These are phyloP conservation scores for Pediacus dermestoides DNA, from an alignment of 2,888 invertebrate genomes.

Conservation along the genomic window DNA sequence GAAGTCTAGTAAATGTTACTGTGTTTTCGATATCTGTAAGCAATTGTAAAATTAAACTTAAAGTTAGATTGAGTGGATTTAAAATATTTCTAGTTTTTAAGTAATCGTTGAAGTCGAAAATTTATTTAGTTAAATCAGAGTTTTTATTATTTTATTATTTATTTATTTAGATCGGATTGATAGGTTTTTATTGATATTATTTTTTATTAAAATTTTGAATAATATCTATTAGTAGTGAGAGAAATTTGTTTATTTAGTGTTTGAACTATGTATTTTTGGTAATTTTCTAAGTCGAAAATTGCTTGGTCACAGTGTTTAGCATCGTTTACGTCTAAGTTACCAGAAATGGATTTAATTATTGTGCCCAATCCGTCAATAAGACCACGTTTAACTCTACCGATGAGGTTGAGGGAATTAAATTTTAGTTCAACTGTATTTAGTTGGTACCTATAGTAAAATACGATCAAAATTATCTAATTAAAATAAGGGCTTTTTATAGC, in stretches of 20 bases:
- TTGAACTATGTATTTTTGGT: background rate
- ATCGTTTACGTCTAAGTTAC: slow-evolving; percentile 15
- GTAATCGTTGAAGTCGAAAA: slow-evolving; percentile 2
- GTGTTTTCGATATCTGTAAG: background rate
- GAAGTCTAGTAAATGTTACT: background rate
- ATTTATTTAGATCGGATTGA: background rate
- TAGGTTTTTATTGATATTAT: background rate
- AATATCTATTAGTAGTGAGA: too few relatives aligned
- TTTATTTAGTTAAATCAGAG: background rate
- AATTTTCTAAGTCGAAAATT: background rate
- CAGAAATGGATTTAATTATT: slow-evolving; percentile 16
- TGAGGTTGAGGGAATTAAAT: slow-evolving; percentile 5
- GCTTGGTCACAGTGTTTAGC: slow-evolving; percentile 2
- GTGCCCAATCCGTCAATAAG: slow-evolving; percentile 14
- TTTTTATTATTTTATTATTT: background rate
- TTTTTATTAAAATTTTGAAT: too few relatives aligned
- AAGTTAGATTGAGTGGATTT: slow-evolving; percentile 1
- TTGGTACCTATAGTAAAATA: background rate
- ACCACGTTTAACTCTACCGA: slow-evolving; percentile 12
- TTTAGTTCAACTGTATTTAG: slow-evolving; percentile 3
- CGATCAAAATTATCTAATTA: slow-evolving; percentile 1
- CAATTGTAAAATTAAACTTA: background rate
- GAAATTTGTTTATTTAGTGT: background rate
- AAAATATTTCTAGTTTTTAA: slow-evolving; percentile 5
- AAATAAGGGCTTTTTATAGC: background rate